Percentiles rank a stretch among this genome's conserved stretches.
Evolutionary conservation across 2,888 invertebrate genomes (phyloP).

Genomic region (Tipula confusa): DNA sequence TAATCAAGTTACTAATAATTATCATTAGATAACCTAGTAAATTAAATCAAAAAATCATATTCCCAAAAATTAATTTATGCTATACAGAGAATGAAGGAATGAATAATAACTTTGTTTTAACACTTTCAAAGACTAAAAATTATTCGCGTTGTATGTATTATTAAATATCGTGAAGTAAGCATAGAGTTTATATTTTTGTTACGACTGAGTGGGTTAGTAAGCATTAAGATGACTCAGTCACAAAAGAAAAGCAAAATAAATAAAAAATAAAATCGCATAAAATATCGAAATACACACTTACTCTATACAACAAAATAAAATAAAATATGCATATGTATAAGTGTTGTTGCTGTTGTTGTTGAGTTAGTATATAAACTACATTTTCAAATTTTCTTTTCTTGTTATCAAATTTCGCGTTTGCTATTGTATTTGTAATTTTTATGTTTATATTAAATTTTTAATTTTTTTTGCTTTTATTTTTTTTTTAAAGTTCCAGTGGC

Average conservation of each 20-base stretch:
- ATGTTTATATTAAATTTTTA: background rate
- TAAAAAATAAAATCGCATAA: background rate
- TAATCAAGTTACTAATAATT: background rate
- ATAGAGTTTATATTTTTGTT: background rate
- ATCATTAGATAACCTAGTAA: background rate
- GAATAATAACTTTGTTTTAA: background rate
- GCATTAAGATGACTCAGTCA: slow-evolving; percentile 1
- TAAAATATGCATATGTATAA: background rate
- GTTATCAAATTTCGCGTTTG: slow-evolving; percentile 12
- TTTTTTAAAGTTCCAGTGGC: background rate
- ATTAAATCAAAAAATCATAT: background rate
- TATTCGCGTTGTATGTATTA: background rate
- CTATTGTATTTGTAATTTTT: background rate
- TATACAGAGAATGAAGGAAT: background rate
- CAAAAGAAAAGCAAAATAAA: background rate
- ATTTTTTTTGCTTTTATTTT: background rate
- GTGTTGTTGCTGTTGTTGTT: background rate
- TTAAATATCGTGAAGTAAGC: background rate
- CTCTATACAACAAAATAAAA: background rate
- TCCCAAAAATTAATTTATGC: slow-evolving; percentile 7
- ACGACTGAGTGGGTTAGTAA: slow-evolving; percentile 13
- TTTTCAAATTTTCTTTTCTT: slow-evolving; percentile 12
- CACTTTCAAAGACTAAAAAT: background rate
- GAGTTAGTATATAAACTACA: background rate
- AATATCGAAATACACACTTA: background rate